Evolutionary conservation across 2,888 invertebrate species (phyloP).

Genomic region (Dendrolimus houi): DNA sequence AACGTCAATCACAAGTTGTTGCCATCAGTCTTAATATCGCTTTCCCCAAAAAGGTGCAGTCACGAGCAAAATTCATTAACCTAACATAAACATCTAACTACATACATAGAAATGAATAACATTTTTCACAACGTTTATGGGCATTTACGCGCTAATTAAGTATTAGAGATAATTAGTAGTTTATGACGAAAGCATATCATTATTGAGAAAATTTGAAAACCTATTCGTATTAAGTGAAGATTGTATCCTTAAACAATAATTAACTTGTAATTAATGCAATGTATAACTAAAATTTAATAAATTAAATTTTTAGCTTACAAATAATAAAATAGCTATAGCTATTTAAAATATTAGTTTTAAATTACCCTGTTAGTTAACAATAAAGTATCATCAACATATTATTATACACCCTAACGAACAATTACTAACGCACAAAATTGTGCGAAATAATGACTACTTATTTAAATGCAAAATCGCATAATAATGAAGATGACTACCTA

Average conservation of each 20-base stretch:
- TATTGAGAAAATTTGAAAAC: neutral
- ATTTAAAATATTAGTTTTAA: slow-evolving; percentile 3
- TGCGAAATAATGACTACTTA: slow-evolving; percentile 24
- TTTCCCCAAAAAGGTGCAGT: slow-evolving; percentile 31
- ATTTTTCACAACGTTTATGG: neutral
- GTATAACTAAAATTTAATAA: neutral
- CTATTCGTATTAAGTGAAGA: neutral
- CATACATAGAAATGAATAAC: slow-evolving; percentile 3
- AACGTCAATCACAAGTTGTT: slow-evolving; percentile 63
- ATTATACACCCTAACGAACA: slow-evolving; percentile 48
- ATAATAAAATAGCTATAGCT: neutral
- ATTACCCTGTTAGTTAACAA: slow-evolving; percentile 70
- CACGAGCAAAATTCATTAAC: slow-evolving; percentile 5
- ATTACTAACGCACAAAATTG: slow-evolving; percentile 59
- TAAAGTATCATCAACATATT: slow-evolving; percentile 28
- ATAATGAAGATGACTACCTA: slow-evolving; percentile 1
- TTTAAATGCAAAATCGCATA: slow-evolving; percentile 9
- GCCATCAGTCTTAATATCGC: slow-evolving; percentile 59
- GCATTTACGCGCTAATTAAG: neutral
- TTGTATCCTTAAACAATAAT: neutral
- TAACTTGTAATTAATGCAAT: neutral
- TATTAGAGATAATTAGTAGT: no score
- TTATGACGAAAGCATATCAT: no score
- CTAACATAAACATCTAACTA: slow-evolving; percentile 7
- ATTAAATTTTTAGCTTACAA: neutral